These are phyloP conservation scores for Heliconius sara DNA, from an alignment of 2,888 invertebrate genomes.

Conservation along the genomic window DNA sequence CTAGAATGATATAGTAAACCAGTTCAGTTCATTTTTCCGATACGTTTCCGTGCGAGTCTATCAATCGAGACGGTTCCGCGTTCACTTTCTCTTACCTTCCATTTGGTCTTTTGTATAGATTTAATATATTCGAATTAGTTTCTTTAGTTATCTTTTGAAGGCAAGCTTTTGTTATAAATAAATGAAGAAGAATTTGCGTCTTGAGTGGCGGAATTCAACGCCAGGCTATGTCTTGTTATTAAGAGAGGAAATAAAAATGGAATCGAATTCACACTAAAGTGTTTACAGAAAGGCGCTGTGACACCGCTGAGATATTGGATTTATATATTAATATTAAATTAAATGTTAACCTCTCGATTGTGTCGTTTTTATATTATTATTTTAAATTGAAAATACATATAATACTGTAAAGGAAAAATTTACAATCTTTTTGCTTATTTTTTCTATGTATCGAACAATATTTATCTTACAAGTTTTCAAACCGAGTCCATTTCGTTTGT, in stretches of 20 bases:
- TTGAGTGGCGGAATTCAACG: not conserved
- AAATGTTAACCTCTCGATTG: too few species aligned
- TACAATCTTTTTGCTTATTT: too few species aligned
- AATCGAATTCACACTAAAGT: not conserved
- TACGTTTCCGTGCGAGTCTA: conserved; percentile 29
- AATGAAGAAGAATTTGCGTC: not conserved
- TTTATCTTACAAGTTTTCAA: too few species aligned
- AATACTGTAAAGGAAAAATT: too few species aligned
- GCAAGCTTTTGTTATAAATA: not conserved
- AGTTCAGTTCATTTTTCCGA: conserved; percentile 22
- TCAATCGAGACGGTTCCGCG: conserved; percentile 59
- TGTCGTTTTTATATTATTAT: too few species aligned
- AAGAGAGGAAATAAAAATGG: too few species aligned
- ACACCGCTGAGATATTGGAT: too few species aligned
- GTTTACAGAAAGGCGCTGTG: too few species aligned
- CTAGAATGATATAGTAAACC: conserved; percentile 16
- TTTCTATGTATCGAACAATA: too few species aligned
- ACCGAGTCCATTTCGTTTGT: too few species aligned
- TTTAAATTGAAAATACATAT: too few species aligned
- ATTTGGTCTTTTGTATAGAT: conserved; percentile 13
- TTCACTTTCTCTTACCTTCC: conserved; percentile 57
- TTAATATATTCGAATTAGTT: not conserved
- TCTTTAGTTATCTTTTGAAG: not conserved
- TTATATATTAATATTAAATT: too few species aligned
- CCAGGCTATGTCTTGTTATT: not conserved